Base-by-base conservation (phyloP, 2,888 invertebrate genomes). In the Zeuzera pyrina region DNA sequence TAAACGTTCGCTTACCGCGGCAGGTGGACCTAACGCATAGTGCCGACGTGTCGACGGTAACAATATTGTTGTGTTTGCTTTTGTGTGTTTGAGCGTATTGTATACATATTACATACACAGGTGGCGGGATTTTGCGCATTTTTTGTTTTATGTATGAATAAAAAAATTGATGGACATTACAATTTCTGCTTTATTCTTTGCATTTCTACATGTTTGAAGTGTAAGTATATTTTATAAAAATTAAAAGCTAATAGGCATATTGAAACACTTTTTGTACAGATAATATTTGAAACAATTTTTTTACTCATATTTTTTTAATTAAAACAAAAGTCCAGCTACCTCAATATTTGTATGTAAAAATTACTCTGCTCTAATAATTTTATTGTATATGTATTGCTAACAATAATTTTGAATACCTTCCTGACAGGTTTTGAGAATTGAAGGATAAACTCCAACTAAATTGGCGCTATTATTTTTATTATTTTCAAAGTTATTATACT, bases 11-110 rank as follows among this genome's bases (percentile, higher is more conserved):
- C 76, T 72, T 73, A 67, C 74, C 58, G 60, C 69, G 73, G 63
- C 79, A 84, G 84, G 67, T 84, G 84, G 84, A 84, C 84, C 66
- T 84, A 84, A 74, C 78, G 76, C 70, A 76, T 79, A 78, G 68
- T 67, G 65, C 64, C 74, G 57, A 65, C 76, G 70, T 69, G 61
- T 65, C 63, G 61, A 81, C 68, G 83, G 83, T 83, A 83, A 83
- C 47, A 52, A 45, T 53, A 13, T 54, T 52, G 49, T 44, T 38
- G 39, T 45, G 49, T 51, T 57, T 61, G 55, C 55, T 50, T 60
- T 61, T 49, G 14, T 64, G 62, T 66, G 62, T 68, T 63, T 56
- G 13, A 19, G 12, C 12, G 3, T 10, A 25, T 3, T 25, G 25
- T 13, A 12, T 10, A 22, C 22, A n/a, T 4, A 22, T 10, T 10